Evolutionary conservation across 2,113 vertebrate genomes (phyloP).

Genomic region (Grantiella picta): DNA sequence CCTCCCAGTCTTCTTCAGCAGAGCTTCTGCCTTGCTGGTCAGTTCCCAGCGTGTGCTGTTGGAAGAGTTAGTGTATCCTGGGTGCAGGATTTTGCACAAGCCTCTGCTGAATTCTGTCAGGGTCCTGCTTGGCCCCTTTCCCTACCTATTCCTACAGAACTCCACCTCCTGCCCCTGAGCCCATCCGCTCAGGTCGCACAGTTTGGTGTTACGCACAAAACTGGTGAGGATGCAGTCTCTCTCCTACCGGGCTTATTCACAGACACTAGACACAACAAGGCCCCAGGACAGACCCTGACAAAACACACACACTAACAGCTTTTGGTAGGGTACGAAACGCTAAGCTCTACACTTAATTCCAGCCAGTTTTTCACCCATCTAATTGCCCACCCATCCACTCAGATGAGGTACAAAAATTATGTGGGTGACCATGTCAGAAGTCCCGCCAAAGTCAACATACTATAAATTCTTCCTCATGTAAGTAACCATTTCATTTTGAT

Average conservation of each 20-base stretch:
- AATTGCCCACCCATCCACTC: neutral
- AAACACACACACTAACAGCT: rapidly evolving
- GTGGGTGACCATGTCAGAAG: neutral
- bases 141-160: neutral
- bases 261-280: no score
- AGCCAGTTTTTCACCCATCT: neutral
- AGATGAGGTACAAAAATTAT: neutral
- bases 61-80: neutral
- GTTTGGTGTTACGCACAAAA: neutral
- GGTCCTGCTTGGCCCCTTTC: neutral
- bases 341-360: neutral
- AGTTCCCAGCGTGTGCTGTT: neutral
- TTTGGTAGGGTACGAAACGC: neutral
- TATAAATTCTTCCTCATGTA: neutral
- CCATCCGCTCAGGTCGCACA: neutral
- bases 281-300: neutral
- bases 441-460: neutral
- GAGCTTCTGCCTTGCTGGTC: neutral
- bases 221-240: neutral
- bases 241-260: neutral
- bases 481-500: neutral
- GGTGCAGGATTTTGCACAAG: neutral
- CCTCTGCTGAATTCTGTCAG: neutral
- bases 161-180: neutral
- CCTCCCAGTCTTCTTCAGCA: neutral